These are phyloP conservation scores for Plodia interpunctella DNA, from an alignment of 1,140 invertebrate genomes.

Conservation along the genomic window DNA sequence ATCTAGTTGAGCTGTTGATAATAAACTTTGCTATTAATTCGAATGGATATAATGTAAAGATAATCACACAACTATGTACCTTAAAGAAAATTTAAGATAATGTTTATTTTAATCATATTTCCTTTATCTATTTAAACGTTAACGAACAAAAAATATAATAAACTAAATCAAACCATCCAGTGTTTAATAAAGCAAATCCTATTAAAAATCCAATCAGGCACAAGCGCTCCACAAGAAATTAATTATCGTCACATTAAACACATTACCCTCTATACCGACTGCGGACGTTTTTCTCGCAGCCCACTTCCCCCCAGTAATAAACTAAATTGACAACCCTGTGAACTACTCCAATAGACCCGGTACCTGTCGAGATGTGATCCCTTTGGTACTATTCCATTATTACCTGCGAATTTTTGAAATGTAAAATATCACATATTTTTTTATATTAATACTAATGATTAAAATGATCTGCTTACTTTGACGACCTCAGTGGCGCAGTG, in stretches of 20 bases:
- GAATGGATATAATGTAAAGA: too few relatives aligned
- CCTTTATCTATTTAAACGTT: too few relatives aligned
- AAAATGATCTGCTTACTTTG: too few relatives aligned
- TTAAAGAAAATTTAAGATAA: too few relatives aligned
- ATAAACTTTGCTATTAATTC: too few relatives aligned
- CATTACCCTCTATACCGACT: slow-evolving; percentile 2
- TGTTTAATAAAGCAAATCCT: slow-evolving; percentile 5
- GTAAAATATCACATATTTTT: too few relatives aligned
- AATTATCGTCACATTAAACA: slow-evolving; percentile 15
- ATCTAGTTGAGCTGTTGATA: too few relatives aligned
- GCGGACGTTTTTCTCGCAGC: slow-evolving; percentile 3
- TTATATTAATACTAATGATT: too few relatives aligned
- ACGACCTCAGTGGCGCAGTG: too few relatives aligned
- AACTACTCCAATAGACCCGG: slow-evolving; percentile 46
- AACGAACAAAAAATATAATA: background rate
- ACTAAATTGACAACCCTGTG: slow-evolving; percentile 45
- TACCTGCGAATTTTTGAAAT: too few relatives aligned
- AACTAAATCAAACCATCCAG: background rate
- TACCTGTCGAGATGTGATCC: slow-evolving; percentile 19
- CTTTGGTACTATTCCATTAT: background rate
- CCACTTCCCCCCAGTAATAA: slow-evolving; percentile 33
- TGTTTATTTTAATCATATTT: too few relatives aligned
- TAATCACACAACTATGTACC: too few relatives aligned
- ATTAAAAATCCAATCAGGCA: slow-evolving; percentile 6
- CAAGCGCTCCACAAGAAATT: slow-evolving; percentile 9